Evolutionary conservation across 2,113 vertebrate species (phyloP).

Genomic region (Ailurus styani): DNA sequence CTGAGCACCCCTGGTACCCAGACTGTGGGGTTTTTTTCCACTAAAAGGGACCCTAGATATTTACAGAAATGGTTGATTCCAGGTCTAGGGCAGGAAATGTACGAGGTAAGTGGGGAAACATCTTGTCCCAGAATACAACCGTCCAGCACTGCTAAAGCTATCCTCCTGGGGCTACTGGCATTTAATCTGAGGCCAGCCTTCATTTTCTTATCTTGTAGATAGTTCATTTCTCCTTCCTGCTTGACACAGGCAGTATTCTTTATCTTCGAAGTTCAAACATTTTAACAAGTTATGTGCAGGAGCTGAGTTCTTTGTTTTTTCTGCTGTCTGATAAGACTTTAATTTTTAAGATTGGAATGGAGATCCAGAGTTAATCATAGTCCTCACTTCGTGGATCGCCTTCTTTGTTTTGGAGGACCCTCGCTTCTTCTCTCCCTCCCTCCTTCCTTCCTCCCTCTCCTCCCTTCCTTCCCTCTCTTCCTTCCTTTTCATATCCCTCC

Average conservation of each 20-base stretch:
- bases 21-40: neutral
- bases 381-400: neutral
- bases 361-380: neutral
- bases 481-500: neutral
- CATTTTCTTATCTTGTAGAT: neutral
- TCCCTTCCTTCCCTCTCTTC: too few relatives aligned
- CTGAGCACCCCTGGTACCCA: neutral
- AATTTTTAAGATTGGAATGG: neutral
- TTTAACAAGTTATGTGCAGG: neutral
- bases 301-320: neutral
- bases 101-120: neutral
- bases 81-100: neutral
- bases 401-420: neutral
- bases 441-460: too few relatives aligned
- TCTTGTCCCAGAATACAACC: neutral
- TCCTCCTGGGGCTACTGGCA: neutral
- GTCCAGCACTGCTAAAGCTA: too few relatives aligned
- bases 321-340: neutral
- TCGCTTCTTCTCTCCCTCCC: fast-evolving
- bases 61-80: neutral
- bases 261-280: neutral
- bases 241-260: neutral
- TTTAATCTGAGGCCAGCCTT: neutral
- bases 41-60: neutral
- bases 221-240: neutral